phyloP scores from a whole-genome alignment of 2,113 vertebrate genomes.

The Xenotilapia leptura region DNA sequence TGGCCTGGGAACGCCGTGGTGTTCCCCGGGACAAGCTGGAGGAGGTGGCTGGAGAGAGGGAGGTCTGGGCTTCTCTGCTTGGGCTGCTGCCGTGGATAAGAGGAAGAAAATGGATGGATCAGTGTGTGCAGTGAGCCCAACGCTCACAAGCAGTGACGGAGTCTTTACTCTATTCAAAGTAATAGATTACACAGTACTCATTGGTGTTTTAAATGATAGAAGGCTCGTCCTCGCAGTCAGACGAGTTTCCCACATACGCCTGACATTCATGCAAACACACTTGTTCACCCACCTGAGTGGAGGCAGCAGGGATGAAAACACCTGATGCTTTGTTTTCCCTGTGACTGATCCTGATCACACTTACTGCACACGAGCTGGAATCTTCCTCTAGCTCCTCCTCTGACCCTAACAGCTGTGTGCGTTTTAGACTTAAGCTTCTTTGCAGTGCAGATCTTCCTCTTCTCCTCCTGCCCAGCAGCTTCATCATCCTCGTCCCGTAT shows the following conservation, averaged over 20 bases:
- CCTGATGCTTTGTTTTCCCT: too few species aligned
- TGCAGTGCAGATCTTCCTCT: too few species aligned
- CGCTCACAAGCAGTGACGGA: background rate
- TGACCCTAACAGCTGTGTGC: background rate
- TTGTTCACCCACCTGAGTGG: too few species aligned
- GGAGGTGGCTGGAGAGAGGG: background rate
- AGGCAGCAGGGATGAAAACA: too few species aligned
- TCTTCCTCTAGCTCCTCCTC: too few species aligned
- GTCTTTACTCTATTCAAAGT: background rate
- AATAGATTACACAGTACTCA: background rate
- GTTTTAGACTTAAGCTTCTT: too few species aligned
- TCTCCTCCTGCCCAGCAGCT: too few species aligned
- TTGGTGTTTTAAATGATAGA: background rate
- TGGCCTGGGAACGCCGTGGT: background rate
- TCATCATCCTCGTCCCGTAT: too few species aligned
- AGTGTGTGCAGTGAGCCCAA: background rate
- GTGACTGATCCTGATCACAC: too few species aligned
- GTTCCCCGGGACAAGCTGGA: background rate
- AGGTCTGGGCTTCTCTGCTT: background rate
- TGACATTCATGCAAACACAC: background rate
- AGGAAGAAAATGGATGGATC: background rate
- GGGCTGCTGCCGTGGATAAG: background rate
- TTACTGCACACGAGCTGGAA: too few species aligned
- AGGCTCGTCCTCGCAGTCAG: background rate
- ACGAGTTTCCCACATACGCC: background rate